Conservation (phyloP, 2,113 vertebrate genomes). For the Xerus inauris region DNA sequence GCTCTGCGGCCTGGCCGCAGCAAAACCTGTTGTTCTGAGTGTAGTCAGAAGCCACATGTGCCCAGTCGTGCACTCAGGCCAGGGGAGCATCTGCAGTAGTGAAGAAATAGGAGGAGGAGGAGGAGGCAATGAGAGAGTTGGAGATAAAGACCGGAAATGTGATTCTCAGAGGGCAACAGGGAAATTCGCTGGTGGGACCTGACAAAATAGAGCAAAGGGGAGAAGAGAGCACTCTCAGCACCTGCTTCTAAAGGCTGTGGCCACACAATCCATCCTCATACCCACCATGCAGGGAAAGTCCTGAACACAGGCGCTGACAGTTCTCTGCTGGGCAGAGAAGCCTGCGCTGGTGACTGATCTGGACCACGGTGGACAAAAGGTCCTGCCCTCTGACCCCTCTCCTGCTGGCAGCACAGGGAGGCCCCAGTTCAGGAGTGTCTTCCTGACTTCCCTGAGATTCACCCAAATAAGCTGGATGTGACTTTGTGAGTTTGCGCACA, state of each 20-base stretch:
- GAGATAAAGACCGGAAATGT: neutral
- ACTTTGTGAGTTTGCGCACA: neutral
- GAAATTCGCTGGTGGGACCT: neutral
- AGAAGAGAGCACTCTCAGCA: neutral
- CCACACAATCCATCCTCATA: neutral
- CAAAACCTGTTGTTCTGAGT: neutral
- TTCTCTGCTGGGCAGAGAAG: neutral
- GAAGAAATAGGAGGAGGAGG: neutral
- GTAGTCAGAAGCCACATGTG: neutral
- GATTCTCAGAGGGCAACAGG: fast-evolving
- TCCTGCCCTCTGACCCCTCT: too few relatives aligned
- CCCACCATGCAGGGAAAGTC: neutral
- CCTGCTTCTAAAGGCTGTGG: neutral
- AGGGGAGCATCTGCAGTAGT: neutral
- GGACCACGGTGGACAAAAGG: neutral
- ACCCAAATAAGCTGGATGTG: neutral
- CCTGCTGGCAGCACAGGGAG: neutral
- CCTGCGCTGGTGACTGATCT: neutral
- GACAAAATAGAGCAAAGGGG: neutral
- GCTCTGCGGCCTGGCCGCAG: neutral
- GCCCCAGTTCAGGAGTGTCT: neutral
- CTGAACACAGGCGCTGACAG: neutral
- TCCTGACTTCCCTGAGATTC: neutral
- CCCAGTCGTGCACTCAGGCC: neutral
- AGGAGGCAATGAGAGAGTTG: neutral